These are phyloP conservation scores for Pachycephus smyrnensis DNA, from an alignment of 2,888 invertebrate species.

Conservation along the genomic window DNA sequence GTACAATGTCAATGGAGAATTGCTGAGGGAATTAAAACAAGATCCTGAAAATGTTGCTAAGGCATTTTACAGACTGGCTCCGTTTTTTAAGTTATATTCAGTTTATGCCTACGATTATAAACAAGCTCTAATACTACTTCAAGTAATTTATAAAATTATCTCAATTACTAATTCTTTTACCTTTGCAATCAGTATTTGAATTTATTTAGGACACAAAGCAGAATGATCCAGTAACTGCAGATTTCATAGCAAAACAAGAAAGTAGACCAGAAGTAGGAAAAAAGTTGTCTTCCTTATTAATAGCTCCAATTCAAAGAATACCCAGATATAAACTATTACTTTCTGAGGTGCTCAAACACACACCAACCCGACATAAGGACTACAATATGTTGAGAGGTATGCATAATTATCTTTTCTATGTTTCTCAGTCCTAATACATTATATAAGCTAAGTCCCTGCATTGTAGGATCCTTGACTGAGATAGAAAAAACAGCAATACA, in stretches of 20 bases:
- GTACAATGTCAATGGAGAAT: slow-evolving; percentile 74
- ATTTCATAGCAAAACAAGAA: slow-evolving; percentile 75
- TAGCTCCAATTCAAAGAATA: slow-evolving; percentile 83
- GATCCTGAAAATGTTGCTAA: slow-evolving; percentile 72
- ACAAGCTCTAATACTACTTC: slow-evolving; percentile 72
- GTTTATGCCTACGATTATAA: slow-evolving; percentile 82
- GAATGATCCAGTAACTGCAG: slow-evolving; percentile 70
- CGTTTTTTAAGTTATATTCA: slow-evolving; percentile 83
- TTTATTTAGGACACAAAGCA: slow-evolving; percentile 67
- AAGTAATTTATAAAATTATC: slow-evolving; percentile 65
- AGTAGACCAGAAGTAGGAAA: slow-evolving; percentile 77
- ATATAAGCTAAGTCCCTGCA: not conserved
- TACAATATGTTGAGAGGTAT: slow-evolving; percentile 70
- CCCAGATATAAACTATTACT: slow-evolving; percentile 81
- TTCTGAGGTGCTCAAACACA: slow-evolving; percentile 76
- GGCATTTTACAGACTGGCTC: slow-evolving; percentile 79
- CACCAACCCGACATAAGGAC: slow-evolving; percentile 71
- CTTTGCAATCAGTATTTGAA: slow-evolving; percentile 21
- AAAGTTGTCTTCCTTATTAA: slow-evolving; percentile 79
- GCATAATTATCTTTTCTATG: not conserved
- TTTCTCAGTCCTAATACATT: not conserved
- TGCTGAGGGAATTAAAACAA: slow-evolving; percentile 71
- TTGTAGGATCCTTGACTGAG: slow-evolving; percentile 75
- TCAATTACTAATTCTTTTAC: slow-evolving; percentile 9
- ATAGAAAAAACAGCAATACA: slow-evolving; percentile 78